Base-by-base conservation (phyloP, 2,888 invertebrate genomes). In the Drosophila peninsularis region DNA sequence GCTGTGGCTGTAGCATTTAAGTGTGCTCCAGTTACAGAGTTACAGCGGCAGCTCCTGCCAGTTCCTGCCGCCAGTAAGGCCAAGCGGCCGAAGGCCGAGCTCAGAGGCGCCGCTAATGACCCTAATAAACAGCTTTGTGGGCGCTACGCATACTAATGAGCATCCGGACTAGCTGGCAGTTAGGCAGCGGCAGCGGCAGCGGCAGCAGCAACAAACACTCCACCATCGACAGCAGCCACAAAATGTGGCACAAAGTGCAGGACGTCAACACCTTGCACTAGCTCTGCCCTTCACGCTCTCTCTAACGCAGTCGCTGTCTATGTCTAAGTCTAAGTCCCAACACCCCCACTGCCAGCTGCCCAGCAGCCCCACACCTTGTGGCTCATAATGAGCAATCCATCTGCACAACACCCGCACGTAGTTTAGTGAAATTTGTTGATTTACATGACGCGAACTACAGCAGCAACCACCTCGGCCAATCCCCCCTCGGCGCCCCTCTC, bases 351-450 rank as follows among this genome's bases (percentile, higher is more conserved):
- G 11, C 9, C 37, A 13, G 34, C 42, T 13, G 17, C 17, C 30
- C 47, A 30, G 4, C 30, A 45, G 6, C 47, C 30, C 30, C 47
- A 30, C 47, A 47, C 50, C 27, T 5, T 2, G n/a, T 10, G 49
- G 19, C 42, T 17, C 50, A 73, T 84, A 84, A 84, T 87, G 84
- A 82, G 87, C 87, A 84, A 84, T 84, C 87, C 83, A 84, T 84
- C 83, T 87, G 82, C 69, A 68, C 70, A 83, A 86, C 83, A 87
- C 84, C 83, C 82, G 83, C 83, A 83, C 84, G 87, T 84, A 84
- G 87, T 84, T 84, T 87, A 87, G 83, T 84, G 84, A 87, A 84
- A 84, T 82, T 83, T 78, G 75, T 81, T 83, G 86, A 86, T 86
- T 79, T 86, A 77, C 83, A 80, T 82, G 72, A 65, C 62, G 58